Base-by-base conservation (phyloP, 1,140 invertebrate genomes). In the Lasaia peninsularis region DNA sequence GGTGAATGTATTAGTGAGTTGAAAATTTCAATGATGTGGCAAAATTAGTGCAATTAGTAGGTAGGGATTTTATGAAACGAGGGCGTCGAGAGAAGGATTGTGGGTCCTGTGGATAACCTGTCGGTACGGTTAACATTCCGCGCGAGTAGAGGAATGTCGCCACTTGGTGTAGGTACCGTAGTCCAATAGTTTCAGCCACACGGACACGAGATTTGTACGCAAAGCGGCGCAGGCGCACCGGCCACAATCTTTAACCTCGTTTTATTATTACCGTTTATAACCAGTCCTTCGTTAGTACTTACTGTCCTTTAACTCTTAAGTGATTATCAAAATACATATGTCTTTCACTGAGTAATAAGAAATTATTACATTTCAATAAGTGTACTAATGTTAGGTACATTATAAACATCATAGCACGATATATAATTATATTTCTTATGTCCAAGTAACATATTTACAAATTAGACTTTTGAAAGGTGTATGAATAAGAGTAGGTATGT, bases 101-200 rank as follows among this genome's bases (percentile, higher is more conserved):
- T 62, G 56, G 71, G 75, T 68, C 71, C 78, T 78, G 75, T 59
- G 63, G 67, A 73, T 75, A 83, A 83, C 80, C 78, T 80, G 81
- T 85, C 83, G 75, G 73, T 73, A 85, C 78, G 79, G 78, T 74
- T 74, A 28, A 72, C 78, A 83, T 86, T 83, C 82, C 80, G 72
- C 65, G 65, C 76, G 70, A 69, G 78, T 75, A 71, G 62, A 65
- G 82, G 85, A 86, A 86, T 88, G 85, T 86, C 85, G 82, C 80
- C 80, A 72, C 69, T 71, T 69, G 62, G 71, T 71, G 71, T 77
- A 76, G 71, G 82, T 85, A 85, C 81, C 82, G 83, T 85, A 86
- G 68, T 56, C 64, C 71, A 66, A 72, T 71, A 70, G 72, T 78
- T 79, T 78, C 71, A 78, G 75, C 62, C 78, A 73, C 83, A 81